These are phyloP conservation scores for Pangasius mekongensis DNA, from an alignment of 2,797 vertebrate species.

Conservation along the genomic window DNA sequence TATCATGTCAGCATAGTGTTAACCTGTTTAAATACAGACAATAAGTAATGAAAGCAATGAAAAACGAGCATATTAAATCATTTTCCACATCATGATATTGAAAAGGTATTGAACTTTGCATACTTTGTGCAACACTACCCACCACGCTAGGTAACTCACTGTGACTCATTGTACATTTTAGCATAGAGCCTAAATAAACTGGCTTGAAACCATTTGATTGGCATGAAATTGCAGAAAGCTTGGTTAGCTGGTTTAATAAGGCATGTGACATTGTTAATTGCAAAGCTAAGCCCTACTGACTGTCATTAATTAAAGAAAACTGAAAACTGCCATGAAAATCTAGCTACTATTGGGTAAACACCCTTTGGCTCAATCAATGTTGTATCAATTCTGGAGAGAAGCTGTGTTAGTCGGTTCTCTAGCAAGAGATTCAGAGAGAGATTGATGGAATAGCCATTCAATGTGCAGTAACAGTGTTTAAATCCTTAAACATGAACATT, in stretches of 20 bases:
- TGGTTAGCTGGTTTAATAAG: slow-evolving; percentile 34
- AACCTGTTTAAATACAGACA: neutral
- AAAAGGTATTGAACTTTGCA: neutral
- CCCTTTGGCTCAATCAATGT: slow-evolving; percentile 24
- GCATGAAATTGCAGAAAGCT: slow-evolving; percentile 38
- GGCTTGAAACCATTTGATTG: slow-evolving; percentile 41
- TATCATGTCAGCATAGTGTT: neutral
- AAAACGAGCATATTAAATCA: neutral
- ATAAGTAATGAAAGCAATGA: neutral
- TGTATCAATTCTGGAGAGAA: slow-evolving; percentile 30
- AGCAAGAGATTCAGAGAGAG: neutral
- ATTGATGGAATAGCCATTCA: neutral
- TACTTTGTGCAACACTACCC: neutral
- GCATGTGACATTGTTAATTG: slow-evolving; percentile 25
- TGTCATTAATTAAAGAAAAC: slow-evolving; percentile 24
- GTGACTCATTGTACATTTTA: neutral
- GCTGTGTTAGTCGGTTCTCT: neutral
- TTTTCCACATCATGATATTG: neutral
- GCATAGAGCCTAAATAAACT: slow-evolving; percentile 35
- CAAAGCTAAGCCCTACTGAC: slow-evolving; percentile 25
- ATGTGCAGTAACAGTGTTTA: slow-evolving; percentile 13
- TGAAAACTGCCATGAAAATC: neutral
- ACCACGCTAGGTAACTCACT: neutral
- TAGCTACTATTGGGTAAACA: neutral
- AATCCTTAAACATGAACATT: neutral